Evolutionary conservation across 2,797 vertebrate species (phyloP), one percentile per base, ranked within the genome.

Genomic region (Xerus rutilus): DNA sequence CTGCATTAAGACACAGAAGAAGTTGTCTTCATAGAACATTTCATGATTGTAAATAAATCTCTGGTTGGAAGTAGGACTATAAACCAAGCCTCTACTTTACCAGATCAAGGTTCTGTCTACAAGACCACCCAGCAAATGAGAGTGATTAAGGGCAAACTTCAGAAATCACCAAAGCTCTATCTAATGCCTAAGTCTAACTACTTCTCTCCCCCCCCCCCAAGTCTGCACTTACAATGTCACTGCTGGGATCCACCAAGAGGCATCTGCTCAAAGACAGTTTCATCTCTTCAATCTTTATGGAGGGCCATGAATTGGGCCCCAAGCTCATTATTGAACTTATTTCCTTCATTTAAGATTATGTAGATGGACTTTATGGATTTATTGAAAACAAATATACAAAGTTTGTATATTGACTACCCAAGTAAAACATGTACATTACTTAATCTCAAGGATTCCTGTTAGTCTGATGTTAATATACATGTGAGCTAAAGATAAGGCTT

Each of bases 401-500:
- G 25, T 54, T 25, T 62, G 52, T 52, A 8, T 67, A 49, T 73
- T 10, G 32, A 30, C 23, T 21, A 52, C 21, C 17, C 5, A 67
- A 28, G 17, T 23, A 81, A 87, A 35, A 78, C 13, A 52, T 10
- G 23, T 3, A 28, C 28, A 7, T 25, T 72, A 1, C 30, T 79
- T 86, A 76, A 94, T 39, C 62, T 62, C 79, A 85, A 65, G 45
- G 10, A 81, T 92, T 57, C 70, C 93, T 89, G 6, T 69, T 78
- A 85, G 15, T 70, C 1, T 21, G 59, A 86, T 32, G 5, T 86
- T 39, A 20, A 9, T 28, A 30, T 45, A n/a, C 4, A 14, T 25
- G 72, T 13, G 49, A 43, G 35, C 47, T 78, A 73, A 93, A 90
- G 25, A 69, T 65, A 62, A 89, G 20, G 2, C 17, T 5, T 88